Evolutionary conservation across 1,140 invertebrate species (phyloP).

Genomic region (Pseudomyrmex pallidus): DNA sequence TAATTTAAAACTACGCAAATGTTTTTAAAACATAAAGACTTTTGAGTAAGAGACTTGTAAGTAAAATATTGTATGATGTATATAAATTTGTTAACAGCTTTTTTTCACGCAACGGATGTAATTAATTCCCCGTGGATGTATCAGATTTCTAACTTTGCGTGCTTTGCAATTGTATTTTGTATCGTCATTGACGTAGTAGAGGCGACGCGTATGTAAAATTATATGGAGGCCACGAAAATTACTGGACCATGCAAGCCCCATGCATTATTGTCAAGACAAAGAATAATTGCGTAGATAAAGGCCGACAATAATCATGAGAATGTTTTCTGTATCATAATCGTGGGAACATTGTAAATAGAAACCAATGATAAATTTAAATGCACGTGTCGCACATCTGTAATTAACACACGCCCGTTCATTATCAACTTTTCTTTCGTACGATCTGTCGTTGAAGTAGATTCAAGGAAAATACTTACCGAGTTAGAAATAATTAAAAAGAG

Average conservation of each 20-base stretch:
- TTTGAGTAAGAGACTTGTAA: too few species aligned
- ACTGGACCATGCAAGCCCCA: slow-evolving; percentile 62
- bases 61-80: too few species aligned
- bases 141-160: background rate
- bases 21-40: too few species aligned
- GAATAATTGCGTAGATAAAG: slow-evolving; percentile 67
- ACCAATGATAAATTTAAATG: slow-evolving; percentile 45
- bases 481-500: background rate
- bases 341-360: slow-evolving; percentile 53
- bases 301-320: slow-evolving; percentile 63
- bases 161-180: slow-evolving; percentile 12
- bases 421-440: slow-evolving; percentile 12
- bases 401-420: slow-evolving; percentile 30
- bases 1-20: too few species aligned
- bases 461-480: background rate
- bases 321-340: slow-evolving; percentile 63
- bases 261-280: slow-evolving; percentile 49
- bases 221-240: slow-evolving; percentile 70
- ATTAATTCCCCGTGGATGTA: background rate
- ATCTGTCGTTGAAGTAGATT: background rate
- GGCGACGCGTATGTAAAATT: slow-evolving; percentile 48
- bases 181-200: slow-evolving; percentile 37
- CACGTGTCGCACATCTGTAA: slow-evolving; percentile 39
- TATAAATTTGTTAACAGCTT: background rate
- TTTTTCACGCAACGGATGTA: background rate